Evolutionary conservation across 1,140 invertebrate genomes (phyloP), one percentile per base, ranked within the genome.

Genomic region (Oryctes rhinoceros): DNA sequence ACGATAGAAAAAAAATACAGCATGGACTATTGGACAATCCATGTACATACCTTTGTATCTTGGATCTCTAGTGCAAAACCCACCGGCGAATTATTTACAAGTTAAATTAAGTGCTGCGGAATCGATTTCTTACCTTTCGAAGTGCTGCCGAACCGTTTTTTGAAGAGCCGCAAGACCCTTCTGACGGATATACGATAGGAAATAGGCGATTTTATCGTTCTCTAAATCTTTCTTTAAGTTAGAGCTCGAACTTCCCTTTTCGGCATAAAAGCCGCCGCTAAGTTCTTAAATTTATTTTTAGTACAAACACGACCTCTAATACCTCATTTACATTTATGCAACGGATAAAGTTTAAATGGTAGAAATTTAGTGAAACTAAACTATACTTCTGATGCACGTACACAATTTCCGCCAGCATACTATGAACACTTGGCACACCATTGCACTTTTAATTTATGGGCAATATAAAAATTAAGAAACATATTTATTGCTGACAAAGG

Each of bases 121-220:
- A 71, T 71, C 65, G 65, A 71, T 71, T 37, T 71, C 24, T 37
- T 35, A 11, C 65, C 9, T 11, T 71, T 13, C 20, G 11, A 24
- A 71, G 4, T 2, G 65, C 65, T 15, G 9, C 65, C 35, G 65
- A 71, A 71, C 13, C 20, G 65, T 24, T 24, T 71, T 37, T 37
- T 10, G 35, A 71, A 30, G 9, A 13, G 65, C 65, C 65, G 13
- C 65, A 7, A n/a, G 24, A 24, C 20, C 2, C n/a, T 71, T 4
- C 65, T 71, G 24, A 9, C 65, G 65, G 65, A 71, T 71, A 71
- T 71, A 71, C 65, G 24, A 71, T 71, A 37, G 65, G 24, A 71
- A 71, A 71, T 37, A 71, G 65, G 65, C 65, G 35, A 37, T 71
- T 71, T 71, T 71, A 71, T 71, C 65, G 20, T 71, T 20, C 65